Base-by-base conservation (phyloP, 37 sponge, comb jelly and placozoan species). In the Theonella swinhoei region DNA sequence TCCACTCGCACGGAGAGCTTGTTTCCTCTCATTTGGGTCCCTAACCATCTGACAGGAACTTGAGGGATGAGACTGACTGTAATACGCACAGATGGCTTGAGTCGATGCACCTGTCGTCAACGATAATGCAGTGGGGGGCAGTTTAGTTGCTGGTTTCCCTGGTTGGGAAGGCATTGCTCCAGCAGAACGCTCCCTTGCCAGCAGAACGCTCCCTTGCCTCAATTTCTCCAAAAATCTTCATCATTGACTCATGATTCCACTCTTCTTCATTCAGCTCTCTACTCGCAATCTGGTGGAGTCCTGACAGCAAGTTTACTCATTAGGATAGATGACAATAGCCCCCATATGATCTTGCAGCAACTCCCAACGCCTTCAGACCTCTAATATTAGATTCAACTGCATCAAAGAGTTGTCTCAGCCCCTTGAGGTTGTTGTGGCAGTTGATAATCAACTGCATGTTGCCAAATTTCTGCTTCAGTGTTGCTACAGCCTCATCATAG, bases 371-470 rank as follows among this genome's bases (percentile, higher is more conserved):
- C 69, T 39, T 20, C 29, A 80, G 58, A 28, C 81, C 58, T 28
- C 81, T 25, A 3, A 80, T 54, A 3, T 80, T 37, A 29, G 70
- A 42, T 42, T 80, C 81, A 33, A 80, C 81, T 30, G 32, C 26
- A 42, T 69, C 81, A 39, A 38, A 80, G 37, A 80, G 35, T 25
- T 67, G 68, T 26, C 80, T 28, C 23, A 80, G 80, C 14, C 80
- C 69, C 47, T 40, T 68, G 9, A 80, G 80, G 68, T 80, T 39
- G 14, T 80, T 80, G 70, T 80, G 81, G 25, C 54, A 25, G 29
- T 70, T 80, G 34, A 80, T 42, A 23, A 80, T 65, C 80, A 66
- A 40, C 68, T 80, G 80, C 31, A 34, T 67, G 61, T 80, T 69
- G 42, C 81, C 81, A 39, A 80, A 80, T 39, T 59, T 39, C 32